These are phyloP conservation scores for Rhyzopertha dominica DNA, from an alignment of 1,140 invertebrate genomes.

Conservation along the genomic window DNA sequence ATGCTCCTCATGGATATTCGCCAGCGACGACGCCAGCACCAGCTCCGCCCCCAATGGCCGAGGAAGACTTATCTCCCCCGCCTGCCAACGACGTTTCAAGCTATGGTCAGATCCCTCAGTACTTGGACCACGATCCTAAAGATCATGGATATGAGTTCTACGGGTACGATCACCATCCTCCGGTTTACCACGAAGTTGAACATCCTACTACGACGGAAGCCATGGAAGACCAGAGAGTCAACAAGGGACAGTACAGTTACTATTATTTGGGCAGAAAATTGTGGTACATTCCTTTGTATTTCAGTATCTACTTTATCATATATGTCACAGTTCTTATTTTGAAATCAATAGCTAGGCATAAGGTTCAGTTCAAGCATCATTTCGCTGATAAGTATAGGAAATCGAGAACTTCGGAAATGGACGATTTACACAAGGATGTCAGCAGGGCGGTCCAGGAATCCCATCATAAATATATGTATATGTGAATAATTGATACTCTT, in stretches of 20 bases:
- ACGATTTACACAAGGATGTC: slow-evolving; percentile 32
- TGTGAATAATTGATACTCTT: slow-evolving; percentile 27
- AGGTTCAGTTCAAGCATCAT: slow-evolving; percentile 49
- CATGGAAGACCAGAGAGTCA: slow-evolving; percentile 55
- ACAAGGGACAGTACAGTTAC: slow-evolving; percentile 69
- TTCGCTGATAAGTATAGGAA: slow-evolving; percentile 24
- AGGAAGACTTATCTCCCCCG: slow-evolving; percentile 18
- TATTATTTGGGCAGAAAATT: slow-evolving; percentile 75
- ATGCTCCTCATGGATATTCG: neutral
- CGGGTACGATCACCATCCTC: slow-evolving; percentile 38
- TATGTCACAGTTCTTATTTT: slow-evolving; percentile 73
- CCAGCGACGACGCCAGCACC: neutral
- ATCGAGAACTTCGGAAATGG: slow-evolving; percentile 22
- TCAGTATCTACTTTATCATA: slow-evolving; percentile 77
- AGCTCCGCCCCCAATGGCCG: slow-evolving; percentile 3
- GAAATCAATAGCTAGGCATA: slow-evolving; percentile 72
- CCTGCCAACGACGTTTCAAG: slow-evolving; percentile 13
- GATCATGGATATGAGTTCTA: slow-evolving; percentile 48
- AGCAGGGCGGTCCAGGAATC: slow-evolving; percentile 27
- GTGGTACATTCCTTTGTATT: slow-evolving; percentile 78
- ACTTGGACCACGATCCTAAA: slow-evolving; percentile 48
- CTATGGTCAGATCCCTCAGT: slow-evolving; percentile 25
- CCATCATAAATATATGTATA: slow-evolving; percentile 32
- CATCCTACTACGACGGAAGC: slow-evolving; percentile 46
- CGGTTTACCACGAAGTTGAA: slow-evolving; percentile 44